Conservation (phyloP, 2,888 invertebrate species). For the Machimus atricapillus region DNA sequence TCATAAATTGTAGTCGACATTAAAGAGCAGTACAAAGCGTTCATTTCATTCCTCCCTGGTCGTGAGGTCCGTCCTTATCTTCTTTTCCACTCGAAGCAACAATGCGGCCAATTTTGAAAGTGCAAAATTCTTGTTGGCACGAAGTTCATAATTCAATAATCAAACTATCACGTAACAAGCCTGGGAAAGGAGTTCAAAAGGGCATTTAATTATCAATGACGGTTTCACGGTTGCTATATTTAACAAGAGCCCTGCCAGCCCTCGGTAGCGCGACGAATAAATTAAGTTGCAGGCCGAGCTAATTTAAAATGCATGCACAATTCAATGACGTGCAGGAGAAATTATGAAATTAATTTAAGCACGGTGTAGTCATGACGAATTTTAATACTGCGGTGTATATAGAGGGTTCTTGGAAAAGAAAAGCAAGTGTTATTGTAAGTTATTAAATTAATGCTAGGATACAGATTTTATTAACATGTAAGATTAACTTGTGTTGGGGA, state of each 20-base stretch:
- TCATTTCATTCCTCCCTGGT: neutral
- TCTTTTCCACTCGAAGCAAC: neutral
- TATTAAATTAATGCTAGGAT: neutral
- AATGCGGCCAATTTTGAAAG: neutral
- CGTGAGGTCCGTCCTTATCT: neutral
- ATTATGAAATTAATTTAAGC: neutral
- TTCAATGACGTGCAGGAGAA: neutral
- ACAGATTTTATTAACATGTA: neutral
- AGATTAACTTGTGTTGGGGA: no score
- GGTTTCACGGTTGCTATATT: neutral
- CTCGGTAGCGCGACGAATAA: neutral
- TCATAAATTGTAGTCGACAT: neutral
- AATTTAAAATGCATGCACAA: neutral
- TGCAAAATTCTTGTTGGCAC: neutral
- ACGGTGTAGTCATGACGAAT: neutral
- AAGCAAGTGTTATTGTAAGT: neutral
- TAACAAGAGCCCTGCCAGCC: neutral
- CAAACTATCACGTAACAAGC: neutral
- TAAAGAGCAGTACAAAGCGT: neutral
- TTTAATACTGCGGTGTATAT: neutral
- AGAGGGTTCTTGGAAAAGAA: neutral
- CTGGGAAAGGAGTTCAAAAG: neutral
- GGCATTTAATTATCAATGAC: slow-evolving; percentile 3
- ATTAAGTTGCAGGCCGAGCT: neutral
- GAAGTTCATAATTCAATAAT: neutral